Conservation (phyloP, 2,113 vertebrate species). For the Charadrius vociferus region DNA sequence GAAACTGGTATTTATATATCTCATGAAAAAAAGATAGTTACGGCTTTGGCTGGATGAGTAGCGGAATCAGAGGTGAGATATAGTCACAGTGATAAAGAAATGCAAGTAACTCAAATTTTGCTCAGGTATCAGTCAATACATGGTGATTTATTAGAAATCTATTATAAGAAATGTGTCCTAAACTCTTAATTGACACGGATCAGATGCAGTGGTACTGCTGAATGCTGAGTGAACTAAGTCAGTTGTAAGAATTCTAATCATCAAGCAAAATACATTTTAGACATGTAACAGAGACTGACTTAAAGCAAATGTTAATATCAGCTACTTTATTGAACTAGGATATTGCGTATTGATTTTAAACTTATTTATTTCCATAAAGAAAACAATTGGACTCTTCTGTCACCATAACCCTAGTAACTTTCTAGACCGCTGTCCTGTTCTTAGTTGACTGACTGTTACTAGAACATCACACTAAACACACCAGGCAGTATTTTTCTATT, state of each 20-base stretch:
- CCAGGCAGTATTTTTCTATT: background rate
- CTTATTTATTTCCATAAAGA: conserved; percentile 18
- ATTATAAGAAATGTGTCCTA: background rate
- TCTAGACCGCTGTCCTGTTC: background rate
- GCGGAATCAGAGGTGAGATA: background rate
- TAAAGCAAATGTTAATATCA: background rate
- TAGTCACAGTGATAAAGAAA: background rate
- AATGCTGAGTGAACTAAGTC: background rate
- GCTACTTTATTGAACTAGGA: background rate
- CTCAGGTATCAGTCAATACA: background rate
- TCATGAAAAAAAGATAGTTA: background rate
- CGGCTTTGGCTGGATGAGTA: background rate
- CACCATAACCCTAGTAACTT: background rate
- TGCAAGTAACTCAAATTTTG: background rate
- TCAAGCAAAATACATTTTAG: background rate
- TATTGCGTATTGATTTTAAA: background rate
- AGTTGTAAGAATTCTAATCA: background rate
- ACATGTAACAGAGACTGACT: background rate
- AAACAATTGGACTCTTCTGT: background rate
- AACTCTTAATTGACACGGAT: background rate
- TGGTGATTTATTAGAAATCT: background rate
- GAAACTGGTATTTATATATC: background rate
- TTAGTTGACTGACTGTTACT: background rate
- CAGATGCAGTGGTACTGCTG: background rate
- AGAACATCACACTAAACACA: background rate